phyloP scores from a whole-genome alignment of 2,888 invertebrate species.

The Drosophila robusta region DNA sequence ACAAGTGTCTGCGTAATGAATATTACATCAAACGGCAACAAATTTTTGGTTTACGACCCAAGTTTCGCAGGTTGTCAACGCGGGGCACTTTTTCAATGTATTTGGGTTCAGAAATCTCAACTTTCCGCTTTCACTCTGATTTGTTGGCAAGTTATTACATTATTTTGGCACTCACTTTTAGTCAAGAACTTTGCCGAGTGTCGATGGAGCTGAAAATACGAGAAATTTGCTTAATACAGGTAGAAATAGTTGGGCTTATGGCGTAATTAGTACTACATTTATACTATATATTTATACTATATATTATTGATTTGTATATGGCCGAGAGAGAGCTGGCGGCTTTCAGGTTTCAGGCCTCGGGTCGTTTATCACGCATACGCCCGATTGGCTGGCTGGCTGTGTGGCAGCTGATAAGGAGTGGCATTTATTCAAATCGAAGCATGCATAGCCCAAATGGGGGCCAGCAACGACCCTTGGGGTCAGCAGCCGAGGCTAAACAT shows the following conservation, averaged over 20 bases:
- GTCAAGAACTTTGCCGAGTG: not conserved
- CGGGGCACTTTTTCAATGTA: not conserved
- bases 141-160: not conserved
- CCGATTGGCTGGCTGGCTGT: constrained; percentile 3
- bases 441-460: constrained; percentile 9
- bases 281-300: not conserved
- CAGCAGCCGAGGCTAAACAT: constrained; percentile 26
- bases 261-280: not conserved
- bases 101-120: not conserved
- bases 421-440: constrained; percentile 41
- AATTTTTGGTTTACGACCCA: constrained; percentile 19
- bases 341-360: not conserved
- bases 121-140: not conserved
- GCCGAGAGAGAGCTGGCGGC: not conserved
- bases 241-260: not conserved
- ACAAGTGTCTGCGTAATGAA: constrained; percentile 39
- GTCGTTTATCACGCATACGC: constrained; percentile 41
- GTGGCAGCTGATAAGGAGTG: constrained; percentile 32
- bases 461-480: constrained; percentile 27
- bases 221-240: not conserved
- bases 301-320: constrained; percentile 2
- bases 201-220: not conserved
- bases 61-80: not conserved
- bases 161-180: not conserved
- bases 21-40: constrained; percentile 22